These are phyloP conservation scores for Coracias cyanogaster DNA, from an alignment of 2,797 vertebrate species.

Conservation along the genomic window DNA sequence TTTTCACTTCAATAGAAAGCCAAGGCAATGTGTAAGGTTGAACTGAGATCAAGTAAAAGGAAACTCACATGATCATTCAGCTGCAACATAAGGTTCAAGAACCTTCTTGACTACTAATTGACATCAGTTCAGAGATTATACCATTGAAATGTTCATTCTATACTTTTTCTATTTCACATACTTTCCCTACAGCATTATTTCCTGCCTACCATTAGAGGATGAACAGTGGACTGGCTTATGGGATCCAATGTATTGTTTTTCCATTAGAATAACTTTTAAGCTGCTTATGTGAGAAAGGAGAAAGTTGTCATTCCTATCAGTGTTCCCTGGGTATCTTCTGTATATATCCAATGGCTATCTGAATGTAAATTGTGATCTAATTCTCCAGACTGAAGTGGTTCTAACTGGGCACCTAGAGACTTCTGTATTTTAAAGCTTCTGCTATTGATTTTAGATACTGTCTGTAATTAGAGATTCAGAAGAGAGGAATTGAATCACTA, in stretches of 20 bases:
- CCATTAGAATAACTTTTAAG: not conserved
- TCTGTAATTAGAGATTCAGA: not conserved
- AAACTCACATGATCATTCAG: not conserved
- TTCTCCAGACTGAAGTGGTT: not conserved
- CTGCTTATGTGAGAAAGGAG: not conserved
- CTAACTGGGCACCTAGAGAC: not conserved
- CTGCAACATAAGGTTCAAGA: not conserved
- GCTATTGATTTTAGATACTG: not conserved
- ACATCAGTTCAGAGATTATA: not conserved
- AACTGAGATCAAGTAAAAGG: not conserved
- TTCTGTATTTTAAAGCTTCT: not conserved
- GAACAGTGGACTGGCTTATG: not conserved
- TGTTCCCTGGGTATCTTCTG: not conserved
- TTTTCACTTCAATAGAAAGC: not conserved
- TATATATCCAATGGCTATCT: not conserved
- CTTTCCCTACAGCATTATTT: not conserved
- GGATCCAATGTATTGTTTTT: not conserved
- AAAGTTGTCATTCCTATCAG: not conserved
- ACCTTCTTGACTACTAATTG: not conserved
- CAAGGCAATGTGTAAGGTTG: not conserved
- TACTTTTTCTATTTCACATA: not conserved
- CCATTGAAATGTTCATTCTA: not conserved
- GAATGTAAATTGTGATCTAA: not conserved
- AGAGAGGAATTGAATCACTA: not conserved
- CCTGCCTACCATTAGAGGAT: not conserved